A percentile compares a stretch with the other conserved stretches of the same genome.
Evolutionary conservation across 2,888 invertebrate genomes (phyloP).

Genomic region (Lycia hirtaria): DNA sequence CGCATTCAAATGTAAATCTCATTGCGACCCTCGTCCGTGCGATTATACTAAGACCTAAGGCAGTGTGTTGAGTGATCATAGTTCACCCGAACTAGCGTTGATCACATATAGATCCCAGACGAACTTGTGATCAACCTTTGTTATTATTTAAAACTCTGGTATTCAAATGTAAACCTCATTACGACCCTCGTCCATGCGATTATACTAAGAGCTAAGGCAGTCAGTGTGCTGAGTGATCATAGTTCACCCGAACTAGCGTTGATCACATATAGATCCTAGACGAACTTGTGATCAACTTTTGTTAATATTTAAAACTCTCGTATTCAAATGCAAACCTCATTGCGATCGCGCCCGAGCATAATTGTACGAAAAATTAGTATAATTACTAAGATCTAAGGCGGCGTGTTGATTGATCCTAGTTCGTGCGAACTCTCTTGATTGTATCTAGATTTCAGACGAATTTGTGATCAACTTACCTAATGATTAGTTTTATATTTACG

Average conservation of each 20-base stretch:
- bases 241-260: not conserved
- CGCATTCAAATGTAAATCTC: constrained; percentile 21
- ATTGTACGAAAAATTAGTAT: too few relatives aligned
- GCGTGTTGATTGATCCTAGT: not conserved
- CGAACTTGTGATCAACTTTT: not conserved
- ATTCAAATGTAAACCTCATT: not conserved
- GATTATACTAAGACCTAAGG: constrained; percentile 3
- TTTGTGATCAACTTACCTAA: not conserved
- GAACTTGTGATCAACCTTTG: not conserved
- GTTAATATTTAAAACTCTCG: too few relatives aligned
- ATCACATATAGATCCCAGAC: too few relatives aligned
- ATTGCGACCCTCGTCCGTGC: constrained; percentile 14
- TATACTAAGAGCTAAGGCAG: not conserved
- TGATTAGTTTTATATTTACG: too few relatives aligned
- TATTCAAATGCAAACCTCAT: not conserved
- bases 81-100: not conserved
- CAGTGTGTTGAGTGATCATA: not conserved
- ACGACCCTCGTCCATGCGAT: constrained; percentile 8
- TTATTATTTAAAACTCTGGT: too few relatives aligned
- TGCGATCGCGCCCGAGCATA: not conserved
- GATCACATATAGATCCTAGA: too few relatives aligned
- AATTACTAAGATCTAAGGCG: not conserved
- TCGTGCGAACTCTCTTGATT: not conserved
- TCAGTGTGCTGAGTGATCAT: not conserved
- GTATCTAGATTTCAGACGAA: too few relatives aligned